phyloP scores from a whole-genome alignment of 2,888 invertebrate genomes.

The Euzophera pinguis region DNA sequence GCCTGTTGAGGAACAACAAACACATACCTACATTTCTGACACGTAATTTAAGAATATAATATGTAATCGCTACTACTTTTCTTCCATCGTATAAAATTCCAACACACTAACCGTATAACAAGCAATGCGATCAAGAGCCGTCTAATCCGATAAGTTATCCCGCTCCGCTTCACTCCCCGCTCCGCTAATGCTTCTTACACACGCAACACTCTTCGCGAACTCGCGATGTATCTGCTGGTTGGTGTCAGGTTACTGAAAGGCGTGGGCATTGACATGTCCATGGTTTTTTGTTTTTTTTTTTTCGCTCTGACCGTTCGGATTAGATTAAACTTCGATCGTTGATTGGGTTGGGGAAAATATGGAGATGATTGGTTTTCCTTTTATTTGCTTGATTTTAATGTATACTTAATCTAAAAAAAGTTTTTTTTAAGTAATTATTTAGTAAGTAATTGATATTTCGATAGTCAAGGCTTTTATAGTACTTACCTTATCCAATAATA shows the following conservation, averaged over 20 bases:
- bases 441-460: no score
- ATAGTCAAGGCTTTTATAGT: no score
- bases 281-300: constrained; percentile 71
- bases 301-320: constrained; percentile 2
- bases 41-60: no score
- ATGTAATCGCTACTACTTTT: no score
- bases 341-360: not conserved
- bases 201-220: constrained; percentile 32
- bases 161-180: constrained; percentile 33
- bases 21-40: no score
- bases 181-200: constrained; percentile 22
- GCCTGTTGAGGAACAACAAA: no score
- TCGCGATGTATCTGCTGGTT: constrained; percentile 70
- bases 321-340: constrained; percentile 7
- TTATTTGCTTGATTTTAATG: no score
- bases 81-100: no score
- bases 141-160: constrained; percentile 12
- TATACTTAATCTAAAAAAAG: no score
- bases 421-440: no score
- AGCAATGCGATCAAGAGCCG: constrained; percentile 17
- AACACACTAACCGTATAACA: not conserved
- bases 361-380: not conserved
- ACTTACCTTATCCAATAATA: no score
- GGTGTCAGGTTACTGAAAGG: constrained; percentile 75
- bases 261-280: constrained; percentile 78